Conservation (phyloP, 1,140 invertebrate genomes). For the Drosophila sucinea region DNA sequence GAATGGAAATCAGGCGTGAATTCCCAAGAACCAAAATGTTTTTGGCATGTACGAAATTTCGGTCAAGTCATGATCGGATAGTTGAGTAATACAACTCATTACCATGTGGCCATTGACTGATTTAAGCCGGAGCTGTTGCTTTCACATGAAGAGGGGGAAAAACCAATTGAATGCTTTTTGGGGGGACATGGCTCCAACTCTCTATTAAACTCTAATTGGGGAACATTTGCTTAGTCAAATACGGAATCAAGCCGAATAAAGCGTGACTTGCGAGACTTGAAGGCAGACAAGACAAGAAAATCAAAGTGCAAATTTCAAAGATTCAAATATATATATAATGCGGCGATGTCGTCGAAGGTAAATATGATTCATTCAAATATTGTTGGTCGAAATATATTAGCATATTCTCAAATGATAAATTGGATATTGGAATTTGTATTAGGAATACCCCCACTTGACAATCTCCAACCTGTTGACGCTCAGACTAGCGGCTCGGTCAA, state of each 20-base stretch:
- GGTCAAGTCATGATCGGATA: conserved; percentile 52
- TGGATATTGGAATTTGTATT: conserved; percentile 34
- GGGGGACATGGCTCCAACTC: conserved; percentile 14
- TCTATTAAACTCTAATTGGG: conserved; percentile 14
- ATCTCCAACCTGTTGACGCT: conserved; percentile 35
- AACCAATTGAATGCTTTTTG: conserved; percentile 22
- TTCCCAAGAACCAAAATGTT: conserved; percentile 62
- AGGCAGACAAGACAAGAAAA: conserved; percentile 42
- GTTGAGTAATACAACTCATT: conserved; percentile 55
- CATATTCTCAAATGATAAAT: conserved; percentile 70
- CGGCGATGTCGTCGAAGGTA: conserved; percentile 74
- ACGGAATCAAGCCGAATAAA: conserved; percentile 27
- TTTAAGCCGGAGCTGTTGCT: conserved; percentile 23
- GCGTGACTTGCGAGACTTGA: conserved; percentile 56
- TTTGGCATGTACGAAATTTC: conserved; percentile 13
- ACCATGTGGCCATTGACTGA: conserved; percentile 54
- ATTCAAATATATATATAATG: conserved; percentile 41
- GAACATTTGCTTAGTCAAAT: conserved; percentile 24
- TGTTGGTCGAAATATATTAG: conserved; percentile 57
- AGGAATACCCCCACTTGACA: conserved; percentile 35
- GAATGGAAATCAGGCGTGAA: conserved; percentile 46
- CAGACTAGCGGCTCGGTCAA: not conserved
- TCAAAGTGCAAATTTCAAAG: conserved; percentile 47
- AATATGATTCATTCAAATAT: conserved; percentile 62
- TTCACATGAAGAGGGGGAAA: conserved; percentile 39